Percentiles rank a stretch among this genome's conserved stretches.
Evolutionary conservation across 2,113 vertebrate species (phyloP).

Genomic region (Callorhinus ursinus): DNA sequence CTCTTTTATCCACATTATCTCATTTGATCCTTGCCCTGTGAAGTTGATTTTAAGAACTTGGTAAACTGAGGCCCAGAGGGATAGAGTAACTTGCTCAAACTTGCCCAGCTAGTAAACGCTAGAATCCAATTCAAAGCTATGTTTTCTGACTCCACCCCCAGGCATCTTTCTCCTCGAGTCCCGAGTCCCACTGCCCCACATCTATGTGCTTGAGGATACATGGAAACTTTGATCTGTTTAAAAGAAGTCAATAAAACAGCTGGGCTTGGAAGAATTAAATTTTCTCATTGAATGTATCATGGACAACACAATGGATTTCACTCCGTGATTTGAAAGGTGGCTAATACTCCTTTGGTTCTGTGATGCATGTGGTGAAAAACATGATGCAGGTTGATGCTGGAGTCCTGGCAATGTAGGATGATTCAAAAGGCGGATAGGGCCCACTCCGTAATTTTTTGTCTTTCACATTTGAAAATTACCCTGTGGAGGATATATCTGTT

Average conservation of each 20-base stretch:
- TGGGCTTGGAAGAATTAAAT: background rate
- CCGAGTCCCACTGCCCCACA: background rate
- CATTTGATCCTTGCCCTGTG: background rate
- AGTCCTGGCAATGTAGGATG: background rate
- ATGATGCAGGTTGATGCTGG: background rate
- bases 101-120: background rate
- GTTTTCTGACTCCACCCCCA: background rate
- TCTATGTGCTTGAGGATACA: background rate
- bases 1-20: background rate
- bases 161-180: background rate
- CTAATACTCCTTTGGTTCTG: background rate
- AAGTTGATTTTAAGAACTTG: conserved; percentile 7
- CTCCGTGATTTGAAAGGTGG: background rate
- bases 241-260: background rate
- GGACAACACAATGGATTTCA: background rate
- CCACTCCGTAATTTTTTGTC: background rate
- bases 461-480: background rate
- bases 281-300: background rate
- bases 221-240: background rate
- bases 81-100: background rate
- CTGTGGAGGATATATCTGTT: background rate
- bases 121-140: background rate
- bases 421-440: background rate
- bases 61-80: background rate
- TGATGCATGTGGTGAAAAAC: conserved; percentile 9